A percentile compares a stretch with the other conserved stretches of the same genome.
These are phyloP conservation scores for Sebastes kiyomatsui DNA, from an alignment of 2,797 vertebrate genomes.

Conservation along the genomic window DNA sequence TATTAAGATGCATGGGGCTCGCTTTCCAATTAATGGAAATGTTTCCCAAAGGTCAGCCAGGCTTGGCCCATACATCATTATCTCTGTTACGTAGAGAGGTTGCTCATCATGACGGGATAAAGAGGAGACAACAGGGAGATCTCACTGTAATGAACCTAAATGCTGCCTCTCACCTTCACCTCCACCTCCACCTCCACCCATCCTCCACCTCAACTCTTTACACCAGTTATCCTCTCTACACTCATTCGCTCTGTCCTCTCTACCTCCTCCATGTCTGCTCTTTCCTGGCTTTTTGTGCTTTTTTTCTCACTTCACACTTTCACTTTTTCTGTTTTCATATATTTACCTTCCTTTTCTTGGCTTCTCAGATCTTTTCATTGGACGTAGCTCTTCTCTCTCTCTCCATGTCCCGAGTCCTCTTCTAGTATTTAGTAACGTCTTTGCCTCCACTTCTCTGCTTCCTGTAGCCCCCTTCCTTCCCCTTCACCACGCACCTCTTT, in stretches of 20 bases:
- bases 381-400: background rate
- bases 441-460: conserved; percentile 7
- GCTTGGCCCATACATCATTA: conserved; percentile 58
- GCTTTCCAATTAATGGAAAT: conserved; percentile 39
- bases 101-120: conserved; percentile 57
- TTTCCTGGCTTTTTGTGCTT: conserved; percentile 14
- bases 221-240: conserved; percentile 8
- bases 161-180: conserved; percentile 40
- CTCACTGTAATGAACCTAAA: conserved; percentile 61
- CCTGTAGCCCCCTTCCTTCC: conserved; percentile 16
- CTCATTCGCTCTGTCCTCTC: background rate
- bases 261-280: background rate
- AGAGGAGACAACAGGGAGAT: conserved; percentile 48
- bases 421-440: conserved; percentile 24
- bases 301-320: background rate
- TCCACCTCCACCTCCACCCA: background rate
- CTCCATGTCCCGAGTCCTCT: conserved; percentile 22
- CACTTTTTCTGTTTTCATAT: no score
- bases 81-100: conserved; percentile 34
- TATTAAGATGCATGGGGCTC: conserved; percentile 5
- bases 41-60: conserved; percentile 49
- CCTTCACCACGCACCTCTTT: conserved; percentile 25
- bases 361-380: background rate
- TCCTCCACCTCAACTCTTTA: conserved; percentile 2
- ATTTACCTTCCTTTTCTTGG: no score